Conservation (phyloP, 2,888 invertebrate genomes). For the Autographa gamma region DNA sequence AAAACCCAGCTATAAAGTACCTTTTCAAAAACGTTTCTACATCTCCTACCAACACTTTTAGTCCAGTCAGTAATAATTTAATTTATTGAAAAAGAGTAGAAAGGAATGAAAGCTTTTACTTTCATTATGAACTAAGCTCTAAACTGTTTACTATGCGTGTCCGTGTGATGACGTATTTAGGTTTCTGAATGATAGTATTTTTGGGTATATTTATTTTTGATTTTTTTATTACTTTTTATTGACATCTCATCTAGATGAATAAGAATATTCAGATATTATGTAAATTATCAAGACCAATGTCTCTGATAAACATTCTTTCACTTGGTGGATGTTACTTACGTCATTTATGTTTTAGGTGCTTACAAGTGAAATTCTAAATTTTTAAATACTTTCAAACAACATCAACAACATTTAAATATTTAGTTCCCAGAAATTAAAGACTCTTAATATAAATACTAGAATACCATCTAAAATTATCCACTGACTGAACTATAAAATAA, state of each 20-base stretch:
- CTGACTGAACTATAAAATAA: constrained; percentile 4
- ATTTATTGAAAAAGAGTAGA: neutral
- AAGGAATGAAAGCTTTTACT: neutral
- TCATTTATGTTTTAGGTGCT: no score
- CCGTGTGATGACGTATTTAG: neutral
- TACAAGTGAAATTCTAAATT: neutral
- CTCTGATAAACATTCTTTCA: neutral
- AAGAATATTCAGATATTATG: no score
- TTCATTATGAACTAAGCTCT: no score
- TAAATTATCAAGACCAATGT: neutral
- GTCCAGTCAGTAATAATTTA: neutral
- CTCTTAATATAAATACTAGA: neutral
- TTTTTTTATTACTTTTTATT: no score
- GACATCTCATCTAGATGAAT: no score
- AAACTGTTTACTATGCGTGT: no score
- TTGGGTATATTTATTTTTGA: no score
- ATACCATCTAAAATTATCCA: neutral
- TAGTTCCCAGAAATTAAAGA: neutral
- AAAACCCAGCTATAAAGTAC: no score
- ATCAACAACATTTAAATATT: neutral
- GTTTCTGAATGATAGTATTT: no score
- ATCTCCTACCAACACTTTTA: neutral
- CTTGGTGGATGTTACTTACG: neutral
- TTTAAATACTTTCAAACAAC: neutral
- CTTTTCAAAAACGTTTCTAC: no score